Evolutionary conservation across 1,140 invertebrate genomes (phyloP).

Genomic region (Trichonephila clavipes): DNA sequence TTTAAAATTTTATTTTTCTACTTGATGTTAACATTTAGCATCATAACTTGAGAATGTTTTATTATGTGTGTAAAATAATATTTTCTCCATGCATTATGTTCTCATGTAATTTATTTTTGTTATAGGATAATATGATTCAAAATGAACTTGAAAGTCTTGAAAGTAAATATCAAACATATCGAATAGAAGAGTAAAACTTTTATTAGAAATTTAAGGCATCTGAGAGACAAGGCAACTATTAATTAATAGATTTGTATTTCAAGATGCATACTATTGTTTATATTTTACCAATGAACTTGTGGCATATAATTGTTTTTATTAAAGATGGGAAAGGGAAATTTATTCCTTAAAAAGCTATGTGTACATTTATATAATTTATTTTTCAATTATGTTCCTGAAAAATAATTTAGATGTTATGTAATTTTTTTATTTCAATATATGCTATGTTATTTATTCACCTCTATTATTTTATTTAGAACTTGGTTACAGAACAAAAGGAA

Average conservation of each 20-base stretch:
- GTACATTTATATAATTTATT: neutral
- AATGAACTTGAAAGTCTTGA: slow-evolving; percentile 58
- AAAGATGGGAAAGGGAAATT: neutral
- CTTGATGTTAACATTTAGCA: too few species aligned
- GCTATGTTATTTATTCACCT: too few species aligned
- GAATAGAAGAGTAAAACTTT: neutral
- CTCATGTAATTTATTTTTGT: neutral
- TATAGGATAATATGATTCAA: slow-evolving; percentile 61
- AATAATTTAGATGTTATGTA: neutral
- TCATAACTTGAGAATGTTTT: too few species aligned
- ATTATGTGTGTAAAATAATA: too few species aligned
- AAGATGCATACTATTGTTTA: neutral
- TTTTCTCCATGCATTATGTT: too few species aligned
- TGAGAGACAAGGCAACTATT: neutral
- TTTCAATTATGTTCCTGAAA: neutral
- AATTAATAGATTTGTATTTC: too few species aligned
- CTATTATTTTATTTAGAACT: too few species aligned
- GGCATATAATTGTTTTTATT: slow-evolving; percentile 11
- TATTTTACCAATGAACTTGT: neutral
- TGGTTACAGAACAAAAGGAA: too few species aligned
- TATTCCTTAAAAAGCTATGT: neutral
- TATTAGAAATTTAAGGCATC: neutral
- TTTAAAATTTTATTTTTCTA: too few species aligned
- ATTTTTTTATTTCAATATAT: too few species aligned
- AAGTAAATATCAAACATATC: slow-evolving; percentile 71